Evolutionary conservation across 2,113 vertebrate genomes (phyloP).

Genomic region (Dermatemys mawii): DNA sequence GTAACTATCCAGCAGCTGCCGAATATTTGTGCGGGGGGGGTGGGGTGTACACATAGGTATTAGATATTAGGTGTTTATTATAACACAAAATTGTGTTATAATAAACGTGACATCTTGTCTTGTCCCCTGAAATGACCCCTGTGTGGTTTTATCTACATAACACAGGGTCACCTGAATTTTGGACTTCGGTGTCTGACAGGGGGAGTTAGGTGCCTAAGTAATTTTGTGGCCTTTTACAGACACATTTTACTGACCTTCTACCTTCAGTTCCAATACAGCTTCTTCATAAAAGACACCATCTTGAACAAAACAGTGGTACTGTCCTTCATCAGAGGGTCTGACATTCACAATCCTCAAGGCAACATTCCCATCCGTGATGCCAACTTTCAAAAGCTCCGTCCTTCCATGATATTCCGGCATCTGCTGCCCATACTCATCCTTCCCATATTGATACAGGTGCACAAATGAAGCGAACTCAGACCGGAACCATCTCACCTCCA

Average conservation of each 20-base stretch:
- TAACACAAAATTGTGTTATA: too few relatives aligned
- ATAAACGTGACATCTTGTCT: too few relatives aligned
- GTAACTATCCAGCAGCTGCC: too few relatives aligned
- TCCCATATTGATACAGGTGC: constrained; percentile 35
- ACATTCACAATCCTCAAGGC: constrained; percentile 27
- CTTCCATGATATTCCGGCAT: constrained; percentile 54
- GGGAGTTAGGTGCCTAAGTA: background rate
- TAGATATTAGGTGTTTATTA: too few relatives aligned
- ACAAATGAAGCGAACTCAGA: constrained; percentile 17
- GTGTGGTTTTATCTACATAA: too few relatives aligned
- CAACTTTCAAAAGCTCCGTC: constrained; percentile 43
- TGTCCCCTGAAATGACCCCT: too few relatives aligned
- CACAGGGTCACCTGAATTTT: background rate
- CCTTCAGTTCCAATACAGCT: constrained; percentile 7
- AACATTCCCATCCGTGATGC: constrained; percentile 22
- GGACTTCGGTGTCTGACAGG: background rate
- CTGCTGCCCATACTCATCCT: constrained; percentile 40
- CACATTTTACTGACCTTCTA: constrained; percentile 14
- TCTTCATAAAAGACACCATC: constrained; percentile 43
- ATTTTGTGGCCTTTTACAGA: background rate
- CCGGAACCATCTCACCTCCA: constrained; percentile 72
- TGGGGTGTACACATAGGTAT: too few relatives aligned
- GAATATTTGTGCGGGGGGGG: too few relatives aligned
- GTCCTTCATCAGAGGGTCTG: constrained; percentile 44
- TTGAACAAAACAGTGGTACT: constrained; percentile 65